These are phyloP conservation scores for Bombus consobrinus DNA, from an alignment of 1,140 invertebrate genomes.

Conservation along the genomic window DNA sequence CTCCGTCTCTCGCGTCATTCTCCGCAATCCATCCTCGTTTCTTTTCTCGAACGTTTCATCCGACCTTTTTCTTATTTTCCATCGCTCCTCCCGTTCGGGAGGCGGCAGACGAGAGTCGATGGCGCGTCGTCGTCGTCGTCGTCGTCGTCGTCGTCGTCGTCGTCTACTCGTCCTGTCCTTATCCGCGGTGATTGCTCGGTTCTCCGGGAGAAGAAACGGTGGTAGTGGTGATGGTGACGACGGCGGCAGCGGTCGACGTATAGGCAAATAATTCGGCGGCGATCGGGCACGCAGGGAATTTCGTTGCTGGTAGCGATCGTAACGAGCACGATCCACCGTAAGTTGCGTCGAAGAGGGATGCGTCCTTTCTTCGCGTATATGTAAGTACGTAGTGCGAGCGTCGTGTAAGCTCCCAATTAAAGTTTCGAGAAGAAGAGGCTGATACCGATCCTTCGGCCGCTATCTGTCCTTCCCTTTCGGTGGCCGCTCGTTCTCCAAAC, in stretches of 20 bases:
- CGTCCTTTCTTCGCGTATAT: conserved; percentile 43
- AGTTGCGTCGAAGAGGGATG: conserved; percentile 20
- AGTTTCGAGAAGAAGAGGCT: conserved; percentile 60
- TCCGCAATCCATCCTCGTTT: background rate
- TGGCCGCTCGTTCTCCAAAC: background rate
- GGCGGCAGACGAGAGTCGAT: background rate
- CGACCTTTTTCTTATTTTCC: conserved; percentile 6
- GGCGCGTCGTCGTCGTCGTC: background rate
- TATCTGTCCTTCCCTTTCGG: conserved; percentile 53
- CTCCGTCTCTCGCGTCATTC: background rate
- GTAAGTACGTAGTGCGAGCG: conserved; percentile 58
- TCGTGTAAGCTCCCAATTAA: conserved; percentile 70
- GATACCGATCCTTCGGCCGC: conserved; percentile 46
- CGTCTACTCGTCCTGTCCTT: too few relatives aligned
- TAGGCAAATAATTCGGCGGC: conserved; percentile 15
- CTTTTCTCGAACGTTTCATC: background rate
- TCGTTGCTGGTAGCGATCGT: conserved; percentile 37
- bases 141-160: background rate
- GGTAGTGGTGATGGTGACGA: background rate
- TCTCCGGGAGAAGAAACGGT: background rate
- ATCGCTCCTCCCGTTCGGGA: background rate
- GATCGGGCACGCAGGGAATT: conserved; percentile 5
- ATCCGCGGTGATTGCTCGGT: too few relatives aligned
- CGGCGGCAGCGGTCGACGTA: background rate
- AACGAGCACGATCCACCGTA: conserved; percentile 50